Percentiles rank a stretch among this genome's conserved stretches.
phyloP scores from a whole-genome alignment of 2,113 vertebrate species.

The Otis tarda region DNA sequence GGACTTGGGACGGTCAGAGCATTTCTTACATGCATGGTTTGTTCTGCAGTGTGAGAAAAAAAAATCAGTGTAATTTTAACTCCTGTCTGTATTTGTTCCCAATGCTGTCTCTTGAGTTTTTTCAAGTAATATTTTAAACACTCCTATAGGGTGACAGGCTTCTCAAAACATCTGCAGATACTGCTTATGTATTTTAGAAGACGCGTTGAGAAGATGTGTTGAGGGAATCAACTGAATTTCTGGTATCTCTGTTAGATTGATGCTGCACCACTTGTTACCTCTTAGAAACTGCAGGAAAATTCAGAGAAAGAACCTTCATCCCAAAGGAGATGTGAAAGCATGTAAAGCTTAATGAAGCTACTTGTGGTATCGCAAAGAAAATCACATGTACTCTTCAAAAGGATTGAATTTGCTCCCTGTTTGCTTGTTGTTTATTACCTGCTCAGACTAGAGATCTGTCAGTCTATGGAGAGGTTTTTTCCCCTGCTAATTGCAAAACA shows the following conservation, averaged over 20 bases:
- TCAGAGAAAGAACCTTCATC: neutral
- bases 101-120: neutral
- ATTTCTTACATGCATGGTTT: neutral
- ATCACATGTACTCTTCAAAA: neutral
- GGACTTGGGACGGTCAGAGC: neutral
- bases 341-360: neutral
- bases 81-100: neutral
- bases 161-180: conserved; percentile 9
- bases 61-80: neutral
- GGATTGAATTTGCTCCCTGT: neutral
- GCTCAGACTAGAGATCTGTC: neutral
- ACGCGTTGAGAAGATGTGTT: neutral
- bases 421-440: neutral
- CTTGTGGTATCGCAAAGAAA: neutral
- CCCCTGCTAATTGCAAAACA: neutral
- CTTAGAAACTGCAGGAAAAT: neutral
- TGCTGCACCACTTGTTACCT: neutral
- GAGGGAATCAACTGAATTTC: conserved; percentile 46
- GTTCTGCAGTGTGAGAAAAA: neutral
- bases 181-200: neutral
- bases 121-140: neutral
- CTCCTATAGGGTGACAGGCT: neutral
- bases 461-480: neutral
- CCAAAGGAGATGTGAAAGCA: neutral
- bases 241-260: neutral